Evolutionary conservation across 2,888 invertebrate genomes (phyloP).

Genomic region (Pycnomerus fuliginosus): DNA sequence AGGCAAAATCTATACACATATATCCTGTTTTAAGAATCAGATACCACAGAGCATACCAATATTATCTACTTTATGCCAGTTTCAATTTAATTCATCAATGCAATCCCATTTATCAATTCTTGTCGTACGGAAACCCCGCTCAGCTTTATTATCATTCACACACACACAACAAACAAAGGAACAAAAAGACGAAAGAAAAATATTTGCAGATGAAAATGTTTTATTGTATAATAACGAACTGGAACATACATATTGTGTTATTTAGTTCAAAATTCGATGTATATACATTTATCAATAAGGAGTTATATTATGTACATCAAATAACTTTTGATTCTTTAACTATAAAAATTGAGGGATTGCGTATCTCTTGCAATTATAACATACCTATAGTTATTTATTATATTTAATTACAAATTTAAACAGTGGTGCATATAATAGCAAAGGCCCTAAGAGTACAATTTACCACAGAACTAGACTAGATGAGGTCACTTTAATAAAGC

Average conservation of each 20-base stretch:
- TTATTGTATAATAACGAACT: constrained; percentile 34
- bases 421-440: constrained; percentile 18
- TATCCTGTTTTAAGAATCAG: no score
- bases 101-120: no score
- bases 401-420: constrained; percentile 17
- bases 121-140: no score
- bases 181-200: no score
- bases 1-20: no score
- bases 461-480: constrained; percentile 2
- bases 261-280: constrained; percentile 34
- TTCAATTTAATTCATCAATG: no score
- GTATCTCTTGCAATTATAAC: constrained; percentile 12
- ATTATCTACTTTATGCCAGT: no score
- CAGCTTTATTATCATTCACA: no score
- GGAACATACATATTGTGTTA: constrained; percentile 30
- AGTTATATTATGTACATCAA: constrained; percentile 26
- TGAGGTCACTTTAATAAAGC: constrained; percentile 24
- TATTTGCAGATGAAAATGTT: constrained; percentile 36
- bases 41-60: no score
- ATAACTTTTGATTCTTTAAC: constrained; percentile 14
- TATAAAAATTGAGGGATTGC: constrained; percentile 22
- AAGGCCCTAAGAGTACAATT: constrained; percentile 3
- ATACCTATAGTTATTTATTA: constrained; percentile 16
- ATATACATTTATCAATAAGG: constrained; percentile 30
- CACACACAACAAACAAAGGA: no score